Evolutionary conservation across 2,113 vertebrate genomes (phyloP).

Genomic region (Osmerus eperlanus): DNA sequence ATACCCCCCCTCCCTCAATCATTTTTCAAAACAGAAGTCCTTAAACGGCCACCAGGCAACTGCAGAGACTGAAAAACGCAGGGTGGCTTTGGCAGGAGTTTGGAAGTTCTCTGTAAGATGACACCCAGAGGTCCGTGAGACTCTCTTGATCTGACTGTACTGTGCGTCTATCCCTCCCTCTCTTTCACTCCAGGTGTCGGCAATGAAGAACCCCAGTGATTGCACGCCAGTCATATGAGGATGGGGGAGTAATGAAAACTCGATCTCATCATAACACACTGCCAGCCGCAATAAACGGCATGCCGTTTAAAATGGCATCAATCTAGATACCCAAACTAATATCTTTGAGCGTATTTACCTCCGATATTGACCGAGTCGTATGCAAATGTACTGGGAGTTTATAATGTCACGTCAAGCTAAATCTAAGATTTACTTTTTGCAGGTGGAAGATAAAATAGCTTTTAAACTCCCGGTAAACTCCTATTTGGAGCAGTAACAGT

Average conservation of each 20-base stretch:
- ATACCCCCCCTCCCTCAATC: constrained; percentile 22
- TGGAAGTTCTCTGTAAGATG: too few relatives aligned
- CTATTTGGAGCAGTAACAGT: constrained; percentile 7
- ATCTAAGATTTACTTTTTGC: constrained; percentile 15
- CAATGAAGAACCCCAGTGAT: background rate
- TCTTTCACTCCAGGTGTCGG: background rate
- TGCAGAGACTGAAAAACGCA: too few relatives aligned
- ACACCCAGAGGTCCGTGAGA: too few relatives aligned
- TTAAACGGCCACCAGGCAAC: too few relatives aligned
- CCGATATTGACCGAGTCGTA: background rate
- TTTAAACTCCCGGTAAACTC: constrained; percentile 26
- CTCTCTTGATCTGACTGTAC: too few relatives aligned
- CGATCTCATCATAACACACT: background rate
- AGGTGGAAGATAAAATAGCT: constrained; percentile 29
- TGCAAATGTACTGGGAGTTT: background rate
- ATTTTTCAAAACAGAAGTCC: constrained; percentile 38
- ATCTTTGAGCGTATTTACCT: background rate
- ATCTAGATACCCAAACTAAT: background rate
- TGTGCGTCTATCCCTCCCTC: too few relatives aligned
- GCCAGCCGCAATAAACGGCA: background rate
- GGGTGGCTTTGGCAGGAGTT: too few relatives aligned
- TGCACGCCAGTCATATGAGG: background rate
- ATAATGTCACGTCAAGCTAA: constrained; percentile 17
- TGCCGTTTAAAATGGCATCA: too few relatives aligned
- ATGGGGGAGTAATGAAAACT: background rate